A percentile compares a stretch with the other conserved stretches of the same genome.
phyloP scores from a whole-genome alignment of 64 coral and sea anemone genomes.

The Platygyra sinensis region DNA sequence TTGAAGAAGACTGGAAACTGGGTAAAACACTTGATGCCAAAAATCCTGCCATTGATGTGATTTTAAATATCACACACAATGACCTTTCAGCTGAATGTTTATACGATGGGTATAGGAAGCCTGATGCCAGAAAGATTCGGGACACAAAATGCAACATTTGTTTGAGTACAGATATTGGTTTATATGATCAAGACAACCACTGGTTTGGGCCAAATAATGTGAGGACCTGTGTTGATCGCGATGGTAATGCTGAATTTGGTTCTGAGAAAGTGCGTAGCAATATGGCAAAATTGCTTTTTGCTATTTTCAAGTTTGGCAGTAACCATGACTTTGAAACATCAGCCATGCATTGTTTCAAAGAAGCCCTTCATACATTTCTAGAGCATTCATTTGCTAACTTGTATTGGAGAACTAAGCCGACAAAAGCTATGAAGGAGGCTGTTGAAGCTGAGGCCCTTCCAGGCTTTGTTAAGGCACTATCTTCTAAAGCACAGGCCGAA shows the following conservation, averaged over 20 bases:
- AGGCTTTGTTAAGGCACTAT: constrained; percentile 14
- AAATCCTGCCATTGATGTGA: constrained; percentile 31
- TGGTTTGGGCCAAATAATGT: not conserved
- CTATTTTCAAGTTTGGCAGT: constrained; percentile 22
- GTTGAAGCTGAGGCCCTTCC: constrained; percentile 1
- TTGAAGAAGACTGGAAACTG: constrained; percentile 23
- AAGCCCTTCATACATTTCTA: constrained; percentile 40
- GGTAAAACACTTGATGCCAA: constrained; percentile 18
- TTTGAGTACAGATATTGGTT: not conserved
- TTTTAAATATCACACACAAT: constrained; percentile 28
- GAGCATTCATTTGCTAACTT: constrained; percentile 26
- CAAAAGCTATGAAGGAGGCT: constrained; percentile 17
- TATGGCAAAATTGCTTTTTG: constrained; percentile 32
- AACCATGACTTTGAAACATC: constrained; percentile 35
- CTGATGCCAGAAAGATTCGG: constrained; percentile 13
- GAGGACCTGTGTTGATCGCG: constrained; percentile 27
- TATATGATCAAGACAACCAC: not conserved
- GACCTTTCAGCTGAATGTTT: constrained; percentile 26
- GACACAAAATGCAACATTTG: constrained; percentile 19
- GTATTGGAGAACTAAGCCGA: constrained; percentile 45
- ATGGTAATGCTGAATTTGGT: constrained; percentile 35
- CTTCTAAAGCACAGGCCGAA: not conserved
- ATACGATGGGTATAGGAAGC: constrained; percentile 13
- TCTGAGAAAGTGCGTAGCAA: not conserved
- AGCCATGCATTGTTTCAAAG: constrained; percentile 28